Base-by-base conservation (phyloP, 2,113 vertebrate species). In the Dasypus novemcinctus region DNA sequence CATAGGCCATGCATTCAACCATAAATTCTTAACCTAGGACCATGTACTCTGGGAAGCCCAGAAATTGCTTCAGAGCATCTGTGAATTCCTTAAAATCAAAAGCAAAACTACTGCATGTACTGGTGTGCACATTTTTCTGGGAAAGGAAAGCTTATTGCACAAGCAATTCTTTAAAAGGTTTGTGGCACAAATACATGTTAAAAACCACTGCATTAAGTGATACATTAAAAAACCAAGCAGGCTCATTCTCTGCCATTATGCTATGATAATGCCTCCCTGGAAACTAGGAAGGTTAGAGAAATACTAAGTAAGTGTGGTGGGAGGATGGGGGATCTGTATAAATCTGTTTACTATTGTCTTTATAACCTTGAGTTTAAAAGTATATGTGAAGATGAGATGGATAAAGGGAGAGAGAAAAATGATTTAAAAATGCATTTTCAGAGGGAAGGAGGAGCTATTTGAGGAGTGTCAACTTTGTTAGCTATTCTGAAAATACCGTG, bases 401-500 rank as follows among this genome's bases (percentile, higher is more conserved):
- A 68, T 1, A 87, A 92, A 87, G 36, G 72, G 7, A 87, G 10
- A 36, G 63, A 46, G 21, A 29, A 69, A 63, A 85, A 2, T 21
- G 18, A 54, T 17, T 11, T 15, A 25, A 23, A 64, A 68, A 59
- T 7, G 36, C 43, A 15, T 18, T 54, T 94, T 86, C 23, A 12
- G 88, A 94, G 63, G 61, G 61, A 81, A 93, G 93, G 52, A 87
- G 12, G 49, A 68, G 33, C 43, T 83, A 20, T 79, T 90, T 27
- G 33, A 88, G 23, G 33, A 93, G 90, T 90, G 29, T 31, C 54
- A 76, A 81, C 36, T 89, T 81, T 76, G 43, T 86, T 46, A 88
- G 46, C 15, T 61, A 33, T 76, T 96, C 85, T 72, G 76, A 87
- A 94, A 96, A 43, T 43, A 92, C 25, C 52, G 69, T 89, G 61